These are phyloP conservation scores for Seira sanloemensis DNA, from an alignment of 2,888 invertebrate species.

Conservation along the genomic window DNA sequence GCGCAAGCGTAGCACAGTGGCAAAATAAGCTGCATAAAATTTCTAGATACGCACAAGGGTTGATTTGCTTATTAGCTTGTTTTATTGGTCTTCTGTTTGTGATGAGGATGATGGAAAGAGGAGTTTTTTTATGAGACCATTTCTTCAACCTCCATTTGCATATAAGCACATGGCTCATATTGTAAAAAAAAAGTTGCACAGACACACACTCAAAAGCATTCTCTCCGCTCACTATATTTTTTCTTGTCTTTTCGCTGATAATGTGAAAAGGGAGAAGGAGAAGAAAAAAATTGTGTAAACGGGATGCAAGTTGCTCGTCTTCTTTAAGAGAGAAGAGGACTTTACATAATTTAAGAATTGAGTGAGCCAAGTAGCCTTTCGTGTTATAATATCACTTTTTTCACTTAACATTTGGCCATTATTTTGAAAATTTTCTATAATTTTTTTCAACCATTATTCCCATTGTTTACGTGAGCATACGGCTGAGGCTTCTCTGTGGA, in stretches of 20 bases:
- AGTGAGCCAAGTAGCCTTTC: neutral
- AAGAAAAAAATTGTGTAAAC: neutral
- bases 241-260: no score
- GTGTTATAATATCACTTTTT: neutral
- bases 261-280: neutral
- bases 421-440: constrained; percentile 23
- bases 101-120: constrained; percentile 35
- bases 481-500: neutral
- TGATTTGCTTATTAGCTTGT: constrained; percentile 67
- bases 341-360: constrained; percentile 54
- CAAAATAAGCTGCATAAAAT: constrained; percentile 65
- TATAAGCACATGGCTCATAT: constrained; percentile 13
- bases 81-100: constrained; percentile 50
- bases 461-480: neutral
- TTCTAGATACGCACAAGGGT: constrained; percentile 62
- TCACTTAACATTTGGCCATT: constrained; percentile 55
- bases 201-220: constrained; percentile 27
- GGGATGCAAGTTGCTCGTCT: constrained; percentile 44
- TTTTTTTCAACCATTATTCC: no score
- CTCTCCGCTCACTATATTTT: no score
- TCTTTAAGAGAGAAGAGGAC: constrained; percentile 46
- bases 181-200: constrained; percentile 35
- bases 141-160: constrained; percentile 19
- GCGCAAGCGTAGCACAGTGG: constrained; percentile 63
- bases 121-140: constrained; percentile 11